Conservation (phyloP, 2,113 vertebrate genomes). For the Tetraodon nigroviridis region DNA sequence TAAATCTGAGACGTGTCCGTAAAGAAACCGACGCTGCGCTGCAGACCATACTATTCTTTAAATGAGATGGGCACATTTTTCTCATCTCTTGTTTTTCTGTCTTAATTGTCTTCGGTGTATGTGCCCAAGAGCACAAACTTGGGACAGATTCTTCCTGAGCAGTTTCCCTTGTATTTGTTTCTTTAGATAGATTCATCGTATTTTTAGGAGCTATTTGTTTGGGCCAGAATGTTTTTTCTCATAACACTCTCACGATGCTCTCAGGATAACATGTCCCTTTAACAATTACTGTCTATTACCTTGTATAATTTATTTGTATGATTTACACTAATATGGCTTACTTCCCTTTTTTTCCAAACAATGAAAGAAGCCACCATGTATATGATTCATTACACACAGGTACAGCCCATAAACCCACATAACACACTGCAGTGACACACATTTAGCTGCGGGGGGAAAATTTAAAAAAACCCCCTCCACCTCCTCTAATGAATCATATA, state of each 20-base stretch:
- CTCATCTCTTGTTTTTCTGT: constrained; percentile 12
- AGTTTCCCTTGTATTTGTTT: constrained; percentile 18
- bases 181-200: constrained; percentile 18
- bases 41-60: constrained; percentile 31
- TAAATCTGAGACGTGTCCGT: constrained; percentile 52
- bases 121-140: not conserved
- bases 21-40: constrained; percentile 43
- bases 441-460: too few relatives aligned
- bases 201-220: constrained; percentile 25
- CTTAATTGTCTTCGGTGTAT: not conserved
- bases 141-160: constrained; percentile 10
- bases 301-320: too few relatives aligned
- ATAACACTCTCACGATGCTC: too few relatives aligned
- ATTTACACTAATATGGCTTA: too few relatives aligned
- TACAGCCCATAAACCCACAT: too few relatives aligned
- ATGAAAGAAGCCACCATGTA: too few relatives aligned
- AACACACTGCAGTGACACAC: constrained; percentile 27
- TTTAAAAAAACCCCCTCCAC: too few relatives aligned
- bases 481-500: too few relatives aligned
- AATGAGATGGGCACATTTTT: constrained; percentile 12
- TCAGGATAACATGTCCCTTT: too few relatives aligned
- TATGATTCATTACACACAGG: too few relatives aligned
- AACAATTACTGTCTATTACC: too few relatives aligned
- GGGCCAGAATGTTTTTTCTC: not conserved
- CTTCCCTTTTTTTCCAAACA: too few relatives aligned